Evolutionary conservation across 2,113 vertebrate species (phyloP).

Genomic region (Desmodus rotundus): DNA sequence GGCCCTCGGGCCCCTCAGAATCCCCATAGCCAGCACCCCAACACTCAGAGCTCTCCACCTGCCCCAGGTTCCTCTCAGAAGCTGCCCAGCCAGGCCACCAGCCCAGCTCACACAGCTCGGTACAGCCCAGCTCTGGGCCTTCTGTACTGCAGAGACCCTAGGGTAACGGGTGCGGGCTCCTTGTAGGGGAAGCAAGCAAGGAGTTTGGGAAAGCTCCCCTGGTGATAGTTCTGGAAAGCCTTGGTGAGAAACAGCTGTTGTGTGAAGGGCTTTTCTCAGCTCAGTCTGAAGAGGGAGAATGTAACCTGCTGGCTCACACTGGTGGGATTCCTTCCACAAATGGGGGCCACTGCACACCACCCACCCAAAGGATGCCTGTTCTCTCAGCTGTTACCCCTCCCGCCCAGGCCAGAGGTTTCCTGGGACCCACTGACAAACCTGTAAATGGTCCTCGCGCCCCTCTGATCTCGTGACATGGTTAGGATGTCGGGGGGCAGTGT

Average conservation of each 20-base stretch:
- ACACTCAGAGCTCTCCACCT: neutral
- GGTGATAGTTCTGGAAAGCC: neutral
- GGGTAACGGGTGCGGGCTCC: neutral
- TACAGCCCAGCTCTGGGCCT: no score
- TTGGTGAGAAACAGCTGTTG: neutral
- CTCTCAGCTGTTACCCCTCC: neutral
- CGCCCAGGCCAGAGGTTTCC: neutral
- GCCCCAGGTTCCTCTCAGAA: neutral
- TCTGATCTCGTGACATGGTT: neutral
- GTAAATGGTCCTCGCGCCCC: accelerated
- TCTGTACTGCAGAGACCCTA: neutral
- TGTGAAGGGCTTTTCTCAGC: no score
- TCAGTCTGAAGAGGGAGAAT: neutral
- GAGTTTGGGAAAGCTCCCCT: neutral
- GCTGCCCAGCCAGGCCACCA: neutral
- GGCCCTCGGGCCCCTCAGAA: neutral
- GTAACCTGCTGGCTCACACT: neutral
- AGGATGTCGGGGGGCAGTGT: neutral
- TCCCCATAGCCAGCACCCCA: neutral
- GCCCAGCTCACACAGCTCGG: neutral
- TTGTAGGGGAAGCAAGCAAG: no score
- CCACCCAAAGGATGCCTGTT: neutral
- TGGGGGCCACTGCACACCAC: accelerated
- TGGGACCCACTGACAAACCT: neutral
- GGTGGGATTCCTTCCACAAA: neutral